phyloP scores from a whole-genome alignment of 2,888 invertebrate species.

The Chrysodeixis includens region DNA sequence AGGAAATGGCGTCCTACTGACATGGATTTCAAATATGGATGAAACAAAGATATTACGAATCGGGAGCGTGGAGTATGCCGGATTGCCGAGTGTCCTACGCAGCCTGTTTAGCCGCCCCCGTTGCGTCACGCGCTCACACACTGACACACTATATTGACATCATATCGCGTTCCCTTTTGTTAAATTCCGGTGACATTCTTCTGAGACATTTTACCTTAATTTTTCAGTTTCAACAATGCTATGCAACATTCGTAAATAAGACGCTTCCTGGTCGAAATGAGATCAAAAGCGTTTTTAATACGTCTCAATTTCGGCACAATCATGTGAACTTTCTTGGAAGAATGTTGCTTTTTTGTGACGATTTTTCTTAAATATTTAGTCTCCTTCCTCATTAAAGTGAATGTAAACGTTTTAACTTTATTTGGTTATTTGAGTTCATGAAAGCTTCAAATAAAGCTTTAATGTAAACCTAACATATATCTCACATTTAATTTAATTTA shows the following conservation, averaged over 20 bases:
- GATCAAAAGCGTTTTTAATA: constrained; percentile 75
- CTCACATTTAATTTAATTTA: too few species aligned
- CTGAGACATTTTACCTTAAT: constrained; percentile 38
- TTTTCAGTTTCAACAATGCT: constrained; percentile 52
- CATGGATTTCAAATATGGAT: constrained; percentile 64
- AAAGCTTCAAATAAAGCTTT: neutral
- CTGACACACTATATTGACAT: constrained; percentile 18
- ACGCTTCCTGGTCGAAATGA: constrained; percentile 73
- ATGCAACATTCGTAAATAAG: constrained; percentile 68
- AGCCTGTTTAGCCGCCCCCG: constrained; percentile 36
- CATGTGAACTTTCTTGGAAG: constrained; percentile 21
- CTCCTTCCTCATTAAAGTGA: neutral
- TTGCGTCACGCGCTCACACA: constrained; percentile 6
- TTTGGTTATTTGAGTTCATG: neutral
- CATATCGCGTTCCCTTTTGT: constrained; percentile 21
- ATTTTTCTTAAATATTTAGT: constrained; percentile 6
- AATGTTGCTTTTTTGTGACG: constrained; percentile 8
- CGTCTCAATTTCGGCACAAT: constrained; percentile 54
- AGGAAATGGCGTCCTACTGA: constrained; percentile 62
- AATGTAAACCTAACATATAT: too few species aligned
- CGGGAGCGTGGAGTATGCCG: constrained; percentile 55
- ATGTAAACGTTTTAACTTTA: neutral
- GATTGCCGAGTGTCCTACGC: constrained; percentile 39
- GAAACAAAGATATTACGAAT: constrained; percentile 71
- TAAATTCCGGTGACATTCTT: constrained; percentile 34